Percentiles rank a stretch among this genome's conserved stretches.
Evolutionary conservation across 2,888 invertebrate species (phyloP).

Genomic region (Agrochola macilenta): DNA sequence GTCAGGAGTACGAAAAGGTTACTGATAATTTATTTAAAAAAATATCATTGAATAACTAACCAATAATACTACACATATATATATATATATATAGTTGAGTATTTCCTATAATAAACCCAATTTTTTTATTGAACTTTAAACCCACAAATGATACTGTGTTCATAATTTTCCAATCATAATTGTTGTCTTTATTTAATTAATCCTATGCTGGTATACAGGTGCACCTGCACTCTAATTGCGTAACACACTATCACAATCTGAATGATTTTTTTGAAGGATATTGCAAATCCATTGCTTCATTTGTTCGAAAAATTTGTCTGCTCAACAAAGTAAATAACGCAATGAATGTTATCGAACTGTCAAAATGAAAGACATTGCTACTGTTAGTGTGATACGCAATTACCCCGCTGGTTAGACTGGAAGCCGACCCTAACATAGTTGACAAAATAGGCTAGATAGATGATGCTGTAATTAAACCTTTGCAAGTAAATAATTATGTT

Average conservation of each 20-base stretch:
- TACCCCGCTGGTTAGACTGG: not conserved
- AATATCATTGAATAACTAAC: slow-evolving; percentile 1
- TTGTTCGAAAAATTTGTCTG: no score
- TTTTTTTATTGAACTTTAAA: not conserved
- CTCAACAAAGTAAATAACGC: no score
- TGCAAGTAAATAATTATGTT: not conserved
- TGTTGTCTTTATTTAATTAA: not conserved
- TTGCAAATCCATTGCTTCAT: no score
- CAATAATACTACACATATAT: not conserved
- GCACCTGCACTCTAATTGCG: no score
- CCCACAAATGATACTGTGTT: not conserved
- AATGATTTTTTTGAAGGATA: no score
- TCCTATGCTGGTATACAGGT: not conserved
- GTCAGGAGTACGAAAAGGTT: slow-evolving; percentile 9
- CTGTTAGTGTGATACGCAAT: no score
- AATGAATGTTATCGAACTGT: no score
- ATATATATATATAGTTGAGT: no score
- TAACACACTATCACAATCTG: no score
- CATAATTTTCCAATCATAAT: not conserved
- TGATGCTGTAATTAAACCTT: not conserved
- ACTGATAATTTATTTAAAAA: slow-evolving; percentile 10
- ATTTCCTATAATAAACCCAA: not conserved
- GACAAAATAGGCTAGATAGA: not conserved
- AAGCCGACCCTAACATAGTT: not conserved
- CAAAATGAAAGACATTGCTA: no score